phyloP scores from a whole-genome alignment of 1,140 invertebrate species.

The Phenacoccus solenopsis region DNA sequence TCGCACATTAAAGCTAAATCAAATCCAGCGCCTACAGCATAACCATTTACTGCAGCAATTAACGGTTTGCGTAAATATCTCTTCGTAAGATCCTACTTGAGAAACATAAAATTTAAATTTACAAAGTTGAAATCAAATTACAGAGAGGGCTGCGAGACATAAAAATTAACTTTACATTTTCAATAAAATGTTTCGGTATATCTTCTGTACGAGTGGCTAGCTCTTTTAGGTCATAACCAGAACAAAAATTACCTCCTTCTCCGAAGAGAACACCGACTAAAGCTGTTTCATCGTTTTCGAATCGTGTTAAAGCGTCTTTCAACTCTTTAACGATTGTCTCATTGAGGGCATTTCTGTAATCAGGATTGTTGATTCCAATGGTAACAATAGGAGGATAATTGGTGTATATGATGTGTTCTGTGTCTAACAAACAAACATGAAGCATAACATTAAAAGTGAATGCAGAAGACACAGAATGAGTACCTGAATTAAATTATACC shows the following conservation, averaged over 20 bases:
- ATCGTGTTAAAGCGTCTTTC: conserved; percentile 36
- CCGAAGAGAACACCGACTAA: conserved; percentile 70
- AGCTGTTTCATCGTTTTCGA: conserved; percentile 41
- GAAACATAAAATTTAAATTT: background rate
- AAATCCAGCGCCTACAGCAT: conserved; percentile 75
- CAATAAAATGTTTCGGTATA: background rate
- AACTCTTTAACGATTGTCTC: conserved; percentile 37
- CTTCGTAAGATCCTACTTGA: conserved; percentile 23
- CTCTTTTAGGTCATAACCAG: conserved; percentile 50
- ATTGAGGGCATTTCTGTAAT: conserved; percentile 69
- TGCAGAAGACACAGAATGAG: no score
- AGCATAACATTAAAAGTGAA: no score
- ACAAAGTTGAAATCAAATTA: background rate
- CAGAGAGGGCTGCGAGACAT: background rate
- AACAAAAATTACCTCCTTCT: conserved; percentile 77
- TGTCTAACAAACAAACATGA: conserved; percentile 5
- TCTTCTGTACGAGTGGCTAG: conserved; percentile 30
- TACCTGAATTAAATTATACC: no score
- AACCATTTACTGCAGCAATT: conserved; percentile 73
- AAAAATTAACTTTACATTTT: conserved; percentile 19
- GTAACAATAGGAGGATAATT: conserved; percentile 32
- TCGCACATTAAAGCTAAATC: conserved; percentile 86
- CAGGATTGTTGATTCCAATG: conserved; percentile 75
- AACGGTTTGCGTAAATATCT: conserved; percentile 50
- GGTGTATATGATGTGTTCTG: conserved; percentile 23